Conservation (phyloP, 2,888 invertebrate genomes). For the Ophion slaviceki region DNA sequence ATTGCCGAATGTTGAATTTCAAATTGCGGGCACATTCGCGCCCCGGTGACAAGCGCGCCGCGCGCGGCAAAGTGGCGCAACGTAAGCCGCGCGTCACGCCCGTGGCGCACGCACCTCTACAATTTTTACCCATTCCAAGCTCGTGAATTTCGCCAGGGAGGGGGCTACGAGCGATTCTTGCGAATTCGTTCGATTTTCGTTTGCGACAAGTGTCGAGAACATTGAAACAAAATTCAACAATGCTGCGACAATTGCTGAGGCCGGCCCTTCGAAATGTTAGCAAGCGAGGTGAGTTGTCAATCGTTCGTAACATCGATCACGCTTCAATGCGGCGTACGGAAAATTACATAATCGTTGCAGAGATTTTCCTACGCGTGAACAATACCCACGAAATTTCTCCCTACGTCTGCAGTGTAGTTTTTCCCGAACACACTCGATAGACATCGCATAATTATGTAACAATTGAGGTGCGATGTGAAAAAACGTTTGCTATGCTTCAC, state of each 20-base stretch:
- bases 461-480: background rate
- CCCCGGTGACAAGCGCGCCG: too few relatives aligned
- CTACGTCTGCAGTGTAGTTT: background rate
- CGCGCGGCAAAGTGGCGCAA: too few relatives aligned
- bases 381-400: background rate
- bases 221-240: constrained; percentile 36
- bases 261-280: constrained; percentile 49
- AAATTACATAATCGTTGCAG: constrained; percentile 52
- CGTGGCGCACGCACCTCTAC: background rate
- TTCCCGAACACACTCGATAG: background rate
- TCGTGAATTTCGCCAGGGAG: background rate
- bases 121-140: background rate
- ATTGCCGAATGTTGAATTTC: too few relatives aligned
- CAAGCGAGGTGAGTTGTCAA: constrained; percentile 52
- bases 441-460: constrained; percentile 30
- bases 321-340: background rate
- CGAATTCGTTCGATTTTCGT: constrained; percentile 17
- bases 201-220: constrained; percentile 8
- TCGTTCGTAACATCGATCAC: background rate
- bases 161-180: constrained; percentile 1
- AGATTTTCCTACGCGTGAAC: background rate
- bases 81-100: too few relatives aligned
- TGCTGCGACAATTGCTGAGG: constrained; percentile 64
- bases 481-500: background rate
- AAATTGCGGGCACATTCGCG: too few relatives aligned